A percentile compares a stretch with the other conserved stretches of the same genome.
These are phyloP conservation scores for Clamator glandarius DNA, from an alignment of 2,797 vertebrate species.

Conservation along the genomic window DNA sequence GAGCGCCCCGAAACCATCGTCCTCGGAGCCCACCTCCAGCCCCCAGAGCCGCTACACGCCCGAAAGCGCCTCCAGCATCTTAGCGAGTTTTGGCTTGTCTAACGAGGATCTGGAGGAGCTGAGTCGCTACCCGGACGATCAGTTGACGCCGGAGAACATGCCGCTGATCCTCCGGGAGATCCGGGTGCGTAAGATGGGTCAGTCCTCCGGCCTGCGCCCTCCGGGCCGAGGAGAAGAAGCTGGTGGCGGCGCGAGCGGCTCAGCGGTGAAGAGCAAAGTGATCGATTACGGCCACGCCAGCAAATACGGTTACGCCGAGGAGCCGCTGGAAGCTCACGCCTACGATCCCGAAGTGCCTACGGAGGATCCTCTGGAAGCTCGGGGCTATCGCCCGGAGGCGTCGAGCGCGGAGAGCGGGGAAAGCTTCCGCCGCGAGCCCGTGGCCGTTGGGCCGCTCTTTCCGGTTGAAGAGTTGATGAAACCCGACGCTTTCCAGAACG, in stretches of 20 bases:
- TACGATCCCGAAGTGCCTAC: conserved; percentile 54
- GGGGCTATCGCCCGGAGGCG: conserved; percentile 67
- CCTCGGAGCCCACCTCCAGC: conserved; percentile 61
- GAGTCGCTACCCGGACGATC: conserved; percentile 91
- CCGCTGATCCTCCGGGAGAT: conserved; percentile 92
- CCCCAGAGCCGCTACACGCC: conserved; percentile 85
- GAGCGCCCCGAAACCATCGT: conserved; percentile 58
- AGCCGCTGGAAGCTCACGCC: conserved; percentile 77
- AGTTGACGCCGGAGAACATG: conserved; percentile 92
- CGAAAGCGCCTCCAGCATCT: conserved; percentile 90
- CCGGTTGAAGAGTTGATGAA: conserved; percentile 71
- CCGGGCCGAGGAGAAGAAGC: conserved; percentile 72
- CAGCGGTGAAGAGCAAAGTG: conserved; percentile 83
- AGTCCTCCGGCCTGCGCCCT: conserved; percentile 46
- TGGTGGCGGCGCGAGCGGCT: neutral
- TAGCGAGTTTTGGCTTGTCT: conserved; percentile 92
- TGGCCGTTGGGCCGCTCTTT: too few relatives aligned
- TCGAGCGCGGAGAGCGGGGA: conserved; percentile 41
- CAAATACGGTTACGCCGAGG: conserved; percentile 83
- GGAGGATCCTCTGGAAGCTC: conserved; percentile 74
- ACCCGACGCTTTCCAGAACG: conserved; percentile 56
- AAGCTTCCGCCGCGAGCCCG: too few relatives aligned
- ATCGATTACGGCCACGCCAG: conserved; percentile 95
- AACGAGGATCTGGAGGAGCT: conserved; percentile 94
- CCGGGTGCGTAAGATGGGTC: conserved; percentile 85